Evolutionary conservation across 2,888 invertebrate species (phyloP).

Genomic region (Xylophagus ater): DNA sequence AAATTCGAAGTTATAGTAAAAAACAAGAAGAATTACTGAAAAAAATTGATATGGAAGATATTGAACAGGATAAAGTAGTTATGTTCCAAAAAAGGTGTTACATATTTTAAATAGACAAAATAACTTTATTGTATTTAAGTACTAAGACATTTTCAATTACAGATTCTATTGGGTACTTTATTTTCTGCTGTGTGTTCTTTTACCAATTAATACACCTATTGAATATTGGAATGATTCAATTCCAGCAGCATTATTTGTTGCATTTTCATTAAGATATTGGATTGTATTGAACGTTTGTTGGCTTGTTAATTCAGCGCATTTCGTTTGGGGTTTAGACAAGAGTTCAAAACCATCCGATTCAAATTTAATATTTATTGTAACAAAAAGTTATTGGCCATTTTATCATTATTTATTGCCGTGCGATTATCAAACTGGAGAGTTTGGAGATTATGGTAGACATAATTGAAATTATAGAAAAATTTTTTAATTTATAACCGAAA

Average conservation of each 20-base stretch:
- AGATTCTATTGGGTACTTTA: constrained; percentile 62
- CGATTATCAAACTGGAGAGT: constrained; percentile 76
- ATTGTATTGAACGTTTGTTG: constrained; percentile 54
- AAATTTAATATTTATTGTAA: constrained; percentile 62
- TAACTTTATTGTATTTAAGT: background rate
- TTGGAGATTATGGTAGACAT: constrained; percentile 56
- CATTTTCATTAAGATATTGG: constrained; percentile 57
- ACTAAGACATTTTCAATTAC: constrained; percentile 21
- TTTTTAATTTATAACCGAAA: background rate
- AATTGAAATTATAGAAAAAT: background rate
- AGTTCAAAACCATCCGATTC: constrained; percentile 61
- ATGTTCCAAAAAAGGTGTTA: constrained; percentile 69
- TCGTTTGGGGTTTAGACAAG: constrained; percentile 62
- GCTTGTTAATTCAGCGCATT: constrained; percentile 61
- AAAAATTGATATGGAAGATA: constrained; percentile 66
- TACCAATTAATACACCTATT: constrained; percentile 65
- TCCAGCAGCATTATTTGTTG: constrained; percentile 48
- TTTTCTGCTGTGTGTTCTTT: constrained; percentile 49
- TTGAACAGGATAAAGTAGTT: constrained; percentile 63
- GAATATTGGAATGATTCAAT: constrained; percentile 69
- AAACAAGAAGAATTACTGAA: constrained; percentile 52
- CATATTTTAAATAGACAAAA: constrained; percentile 1
- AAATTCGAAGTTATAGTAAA: constrained; percentile 53
- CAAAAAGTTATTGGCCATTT: constrained; percentile 66
- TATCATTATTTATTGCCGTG: constrained; percentile 69